Evolutionary conservation across 2,113 vertebrate species (phyloP).

Genomic region (Rattus rattus): DNA sequence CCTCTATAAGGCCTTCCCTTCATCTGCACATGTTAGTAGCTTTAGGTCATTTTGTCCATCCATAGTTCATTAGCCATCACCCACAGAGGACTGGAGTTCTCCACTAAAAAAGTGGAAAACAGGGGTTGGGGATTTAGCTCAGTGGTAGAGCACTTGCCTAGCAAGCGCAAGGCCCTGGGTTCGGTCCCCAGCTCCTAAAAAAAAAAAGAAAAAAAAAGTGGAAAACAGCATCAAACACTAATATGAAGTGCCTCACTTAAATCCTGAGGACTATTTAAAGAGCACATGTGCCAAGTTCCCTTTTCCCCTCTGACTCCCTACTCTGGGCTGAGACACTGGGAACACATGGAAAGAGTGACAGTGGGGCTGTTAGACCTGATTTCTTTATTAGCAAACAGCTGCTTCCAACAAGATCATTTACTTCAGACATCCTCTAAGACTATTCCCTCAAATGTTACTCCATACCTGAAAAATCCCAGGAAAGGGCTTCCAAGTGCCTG

Average conservation of each 20-base stretch:
- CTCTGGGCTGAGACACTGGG: not conserved
- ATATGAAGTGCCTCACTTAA: not conserved
- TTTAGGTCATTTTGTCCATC: not conserved
- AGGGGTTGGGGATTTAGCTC: too few species aligned
- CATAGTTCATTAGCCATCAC: not conserved
- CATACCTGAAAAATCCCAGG: not conserved
- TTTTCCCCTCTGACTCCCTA: not conserved
- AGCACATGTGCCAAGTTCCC: not conserved
- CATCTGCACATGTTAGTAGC: accelerated
- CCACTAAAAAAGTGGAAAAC: not conserved
- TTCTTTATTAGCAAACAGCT: conserved; percentile 74
- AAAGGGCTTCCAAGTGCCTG: not conserved
- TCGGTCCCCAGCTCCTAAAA: too few species aligned
- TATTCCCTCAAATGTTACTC: not conserved
- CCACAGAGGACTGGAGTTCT: not conserved
- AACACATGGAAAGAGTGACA: conserved; percentile 37
- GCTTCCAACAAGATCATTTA: conserved; percentile 40
- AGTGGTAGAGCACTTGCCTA: too few species aligned
- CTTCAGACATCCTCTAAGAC: not conserved
- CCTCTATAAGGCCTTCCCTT: accelerated
- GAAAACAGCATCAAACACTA: not conserved
- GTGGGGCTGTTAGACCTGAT: not conserved
- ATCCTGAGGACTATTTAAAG: not conserved
- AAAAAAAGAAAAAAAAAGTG: too few species aligned
- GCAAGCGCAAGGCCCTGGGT: too few species aligned